phyloP scores from a whole-genome alignment of 2,888 invertebrate species.

The Drosophila crucigera region DNA sequence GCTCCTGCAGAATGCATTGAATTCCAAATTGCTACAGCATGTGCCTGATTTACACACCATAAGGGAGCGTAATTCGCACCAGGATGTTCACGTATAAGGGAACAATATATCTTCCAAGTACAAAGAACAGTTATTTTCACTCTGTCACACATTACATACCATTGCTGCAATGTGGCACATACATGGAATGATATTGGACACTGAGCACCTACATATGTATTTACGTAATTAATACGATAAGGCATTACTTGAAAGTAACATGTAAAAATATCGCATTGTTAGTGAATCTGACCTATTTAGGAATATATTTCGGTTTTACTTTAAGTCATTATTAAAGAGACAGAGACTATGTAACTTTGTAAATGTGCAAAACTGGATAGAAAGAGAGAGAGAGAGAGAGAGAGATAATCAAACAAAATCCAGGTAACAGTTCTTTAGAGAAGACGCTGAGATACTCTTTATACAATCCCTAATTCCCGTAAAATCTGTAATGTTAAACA shows the following conservation, averaged over 20 bases:
- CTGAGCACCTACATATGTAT: neutral
- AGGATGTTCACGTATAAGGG: conserved; percentile 17
- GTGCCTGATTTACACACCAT: conserved; percentile 21
- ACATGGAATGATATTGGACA: neutral
- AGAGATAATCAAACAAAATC: no score
- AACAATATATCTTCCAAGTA: neutral
- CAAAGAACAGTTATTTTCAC: neutral
- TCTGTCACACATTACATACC: neutral
- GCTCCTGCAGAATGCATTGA: conserved; percentile 22
- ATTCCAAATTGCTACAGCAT: conserved; percentile 28
- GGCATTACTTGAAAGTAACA: no score
- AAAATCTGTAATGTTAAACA: neutral
- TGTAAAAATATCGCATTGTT: neutral
- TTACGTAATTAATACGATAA: neutral
- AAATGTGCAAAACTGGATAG: no score
- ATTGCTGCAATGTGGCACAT: neutral
- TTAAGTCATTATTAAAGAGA: neutral
- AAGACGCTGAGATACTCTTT: neutral
- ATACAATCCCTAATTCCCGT: neutral
- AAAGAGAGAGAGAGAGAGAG: neutral
- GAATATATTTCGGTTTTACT: neutral
- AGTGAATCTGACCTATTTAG: neutral
- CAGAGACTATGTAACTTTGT: no score
- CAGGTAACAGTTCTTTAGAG: neutral
- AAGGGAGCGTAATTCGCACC: conserved; percentile 8